Evolutionary conservation across 2,888 invertebrate species (phyloP).

Genomic region (Helleia helle): DNA sequence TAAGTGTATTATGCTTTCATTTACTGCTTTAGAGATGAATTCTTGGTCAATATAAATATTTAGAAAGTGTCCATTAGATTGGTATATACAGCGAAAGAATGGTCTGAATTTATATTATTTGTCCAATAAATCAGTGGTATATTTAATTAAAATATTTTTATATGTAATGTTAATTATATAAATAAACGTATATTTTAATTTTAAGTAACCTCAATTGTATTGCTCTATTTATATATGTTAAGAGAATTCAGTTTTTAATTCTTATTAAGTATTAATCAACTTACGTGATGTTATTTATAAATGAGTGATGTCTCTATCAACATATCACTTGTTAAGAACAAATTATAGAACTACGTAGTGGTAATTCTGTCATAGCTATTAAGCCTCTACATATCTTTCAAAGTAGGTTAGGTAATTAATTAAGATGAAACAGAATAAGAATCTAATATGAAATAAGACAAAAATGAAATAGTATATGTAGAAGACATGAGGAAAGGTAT

Average conservation of each 20-base stretch:
- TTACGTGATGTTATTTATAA: slow-evolving; percentile 47
- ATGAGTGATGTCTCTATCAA: slow-evolving; percentile 66
- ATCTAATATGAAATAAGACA: neutral
- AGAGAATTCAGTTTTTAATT: slow-evolving; percentile 46
- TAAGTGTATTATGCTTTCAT: slow-evolving; percentile 1
- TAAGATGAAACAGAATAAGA: neutral
- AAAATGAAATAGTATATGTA: neutral
- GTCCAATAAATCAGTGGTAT: slow-evolving; percentile 42
- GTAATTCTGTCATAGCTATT: slow-evolving; percentile 58
- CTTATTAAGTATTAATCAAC: slow-evolving; percentile 9
- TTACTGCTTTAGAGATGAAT: neutral
- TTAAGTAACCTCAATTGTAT: slow-evolving; percentile 64
- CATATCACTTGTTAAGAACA: slow-evolving; percentile 74
- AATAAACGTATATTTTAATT: slow-evolving; percentile 50
- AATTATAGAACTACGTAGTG: slow-evolving; percentile 60
- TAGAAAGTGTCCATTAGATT: slow-evolving; percentile 8
- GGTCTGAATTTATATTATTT: slow-evolving; percentile 28
- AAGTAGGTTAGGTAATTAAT: slow-evolving; percentile 29
- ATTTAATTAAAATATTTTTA: slow-evolving; percentile 56
- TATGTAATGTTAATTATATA: slow-evolving; percentile 38
- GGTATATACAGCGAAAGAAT: slow-evolving; percentile 13
- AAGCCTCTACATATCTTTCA: slow-evolving; percentile 60
- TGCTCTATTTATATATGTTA: slow-evolving; percentile 41
- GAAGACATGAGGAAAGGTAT: neutral
- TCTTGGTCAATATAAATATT: neutral